Percentiles rank a stretch among this genome's conserved stretches.
Conservation (phyloP, 1,140 invertebrate genomes). For the Bombus consobrinus region DNA sequence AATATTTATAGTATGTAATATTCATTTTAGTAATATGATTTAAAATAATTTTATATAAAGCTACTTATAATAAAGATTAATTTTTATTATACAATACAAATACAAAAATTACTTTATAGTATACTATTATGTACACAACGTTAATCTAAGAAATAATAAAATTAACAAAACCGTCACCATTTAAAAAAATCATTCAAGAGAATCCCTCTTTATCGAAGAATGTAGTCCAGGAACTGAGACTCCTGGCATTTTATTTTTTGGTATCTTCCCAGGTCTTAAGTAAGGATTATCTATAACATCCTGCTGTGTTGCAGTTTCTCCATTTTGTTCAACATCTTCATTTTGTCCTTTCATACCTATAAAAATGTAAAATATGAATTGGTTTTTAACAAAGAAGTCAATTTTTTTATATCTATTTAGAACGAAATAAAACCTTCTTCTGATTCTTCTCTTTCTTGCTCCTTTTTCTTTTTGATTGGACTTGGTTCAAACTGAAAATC, state of each 20-base stretch:
- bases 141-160: slow-evolving; percentile 37
- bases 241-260: slow-evolving; percentile 80
- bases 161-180: neutral
- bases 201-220: slow-evolving; percentile 50
- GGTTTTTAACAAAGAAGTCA: slow-evolving; percentile 45
- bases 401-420: slow-evolving; percentile 58
- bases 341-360: slow-evolving; percentile 62
- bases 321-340: slow-evolving; percentile 80
- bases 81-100: slow-evolving; percentile 50
- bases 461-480: slow-evolving; percentile 85
- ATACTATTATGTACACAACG: slow-evolving; percentile 31
- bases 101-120: slow-evolving; percentile 30
- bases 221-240: slow-evolving; percentile 36
- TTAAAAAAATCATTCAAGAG: slow-evolving; percentile 36
- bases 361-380: slow-evolving; percentile 40
- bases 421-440: slow-evolving; percentile 73
- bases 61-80: slow-evolving; percentile 58
- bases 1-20: slow-evolving; percentile 45
- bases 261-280: slow-evolving; percentile 90
- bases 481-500: slow-evolving; percentile 87
- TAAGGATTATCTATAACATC: slow-evolving; percentile 94
- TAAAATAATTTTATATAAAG: slow-evolving; percentile 51
- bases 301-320: slow-evolving; percentile 82
- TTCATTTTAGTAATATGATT: slow-evolving; percentile 38
- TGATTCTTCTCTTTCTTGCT: slow-evolving; percentile 82